Conservation (phyloP, 1,140 invertebrate species). For the Scaptomyza pallida region DNA sequence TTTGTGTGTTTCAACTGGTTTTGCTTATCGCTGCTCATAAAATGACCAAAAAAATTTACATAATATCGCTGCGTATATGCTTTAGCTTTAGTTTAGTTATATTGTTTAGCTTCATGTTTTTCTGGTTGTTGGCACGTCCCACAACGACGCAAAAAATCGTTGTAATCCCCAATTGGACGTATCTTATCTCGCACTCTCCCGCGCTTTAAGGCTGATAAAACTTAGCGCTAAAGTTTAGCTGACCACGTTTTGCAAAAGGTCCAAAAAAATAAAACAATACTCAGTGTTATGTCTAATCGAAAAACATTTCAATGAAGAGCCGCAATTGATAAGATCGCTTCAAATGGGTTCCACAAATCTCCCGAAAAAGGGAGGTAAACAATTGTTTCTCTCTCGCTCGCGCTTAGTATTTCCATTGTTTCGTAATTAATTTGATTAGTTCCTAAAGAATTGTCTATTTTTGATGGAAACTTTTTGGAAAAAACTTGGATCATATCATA, state of each 20-base stretch:
- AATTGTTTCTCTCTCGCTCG: conserved; percentile 2
- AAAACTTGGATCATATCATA: neutral
- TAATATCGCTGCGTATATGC: conserved; percentile 44
- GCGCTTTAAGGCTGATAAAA: conserved; percentile 30
- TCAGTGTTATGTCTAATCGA: conserved; percentile 24
- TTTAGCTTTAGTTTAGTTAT: conserved; percentile 37
- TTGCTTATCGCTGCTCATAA: conserved; percentile 58
- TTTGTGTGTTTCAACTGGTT: conserved; percentile 60
- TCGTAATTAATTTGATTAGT: conserved; percentile 26
- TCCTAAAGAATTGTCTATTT: conserved; percentile 35
- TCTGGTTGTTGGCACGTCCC: conserved; percentile 41
- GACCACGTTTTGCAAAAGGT: conserved; percentile 46
- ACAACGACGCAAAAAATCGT: neutral
- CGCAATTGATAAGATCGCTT: conserved; percentile 29
- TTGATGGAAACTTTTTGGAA: neutral
- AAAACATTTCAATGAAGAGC: conserved; percentile 9
- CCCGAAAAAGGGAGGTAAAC: neutral
- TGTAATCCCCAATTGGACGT: conserved; percentile 39
- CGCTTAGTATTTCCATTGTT: neutral
- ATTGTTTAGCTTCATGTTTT: conserved; percentile 26
- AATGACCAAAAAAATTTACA: conserved; percentile 59
- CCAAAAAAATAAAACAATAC: conserved; percentile 29
- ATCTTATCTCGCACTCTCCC: conserved; percentile 28
- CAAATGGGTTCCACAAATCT: neutral
- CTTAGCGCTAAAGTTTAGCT: conserved; percentile 37